Percentiles rank a stretch among this genome's conserved stretches.
phyloP scores from a whole-genome alignment of 2,797 vertebrate genomes.

The Margarornis squamiger region DNA sequence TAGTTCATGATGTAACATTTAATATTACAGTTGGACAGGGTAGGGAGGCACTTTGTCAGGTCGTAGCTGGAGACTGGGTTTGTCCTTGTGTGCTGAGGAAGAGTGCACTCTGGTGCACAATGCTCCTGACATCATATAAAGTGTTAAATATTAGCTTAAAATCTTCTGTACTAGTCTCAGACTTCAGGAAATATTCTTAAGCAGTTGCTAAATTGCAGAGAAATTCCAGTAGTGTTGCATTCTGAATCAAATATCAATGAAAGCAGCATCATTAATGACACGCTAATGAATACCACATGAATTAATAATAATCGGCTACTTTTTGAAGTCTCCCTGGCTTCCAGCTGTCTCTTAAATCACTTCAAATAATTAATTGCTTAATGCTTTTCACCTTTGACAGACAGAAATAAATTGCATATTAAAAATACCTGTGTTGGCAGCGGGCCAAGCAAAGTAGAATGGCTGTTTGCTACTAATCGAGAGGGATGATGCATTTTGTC shows the following conservation, averaged over 20 bases:
- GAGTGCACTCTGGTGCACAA: background rate
- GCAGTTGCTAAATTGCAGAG: background rate
- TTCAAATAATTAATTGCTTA: constrained; percentile 65
- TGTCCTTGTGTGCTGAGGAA: background rate
- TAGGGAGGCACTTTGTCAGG: background rate
- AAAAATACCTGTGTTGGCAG: constrained; percentile 27
- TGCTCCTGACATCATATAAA: background rate
- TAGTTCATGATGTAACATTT: background rate
- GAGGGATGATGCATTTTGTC: background rate
- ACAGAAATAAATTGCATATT: constrained; percentile 39
- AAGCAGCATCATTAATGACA: constrained; percentile 45
- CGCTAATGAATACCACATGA: constrained; percentile 65
- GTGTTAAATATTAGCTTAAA: background rate
- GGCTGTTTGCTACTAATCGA: background rate
- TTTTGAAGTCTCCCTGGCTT: constrained; percentile 66
- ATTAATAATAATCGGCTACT: constrained; percentile 68
- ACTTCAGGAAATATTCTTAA: constrained; percentile 15
- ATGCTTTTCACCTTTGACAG: constrained; percentile 59
- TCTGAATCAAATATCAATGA: constrained; percentile 40
- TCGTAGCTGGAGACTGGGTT: background rate
- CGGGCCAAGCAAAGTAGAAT: background rate
- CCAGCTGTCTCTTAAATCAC: constrained; percentile 60
- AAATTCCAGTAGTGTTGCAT: constrained; percentile 2
- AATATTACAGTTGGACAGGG: background rate
- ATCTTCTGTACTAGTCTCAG: background rate